Evolutionary conservation across 2,888 invertebrate species (phyloP).

Genomic region (Epinotia demarniana): DNA sequence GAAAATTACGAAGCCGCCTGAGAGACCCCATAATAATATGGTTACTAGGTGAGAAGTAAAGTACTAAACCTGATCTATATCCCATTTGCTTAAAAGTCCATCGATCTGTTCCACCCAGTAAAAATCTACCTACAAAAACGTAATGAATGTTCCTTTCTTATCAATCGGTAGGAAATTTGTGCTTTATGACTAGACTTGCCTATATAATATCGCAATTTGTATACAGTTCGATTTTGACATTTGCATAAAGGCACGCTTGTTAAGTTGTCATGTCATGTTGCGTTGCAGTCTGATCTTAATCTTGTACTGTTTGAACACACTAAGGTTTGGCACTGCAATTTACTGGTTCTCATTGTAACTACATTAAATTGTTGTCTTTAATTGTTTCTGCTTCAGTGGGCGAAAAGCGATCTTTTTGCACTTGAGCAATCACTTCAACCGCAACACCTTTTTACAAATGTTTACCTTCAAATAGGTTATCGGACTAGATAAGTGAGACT

Average conservation of each 20-base stretch:
- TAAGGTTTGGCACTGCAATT: not conserved
- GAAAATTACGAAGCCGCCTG: no score
- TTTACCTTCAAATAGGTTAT: slow-evolving; percentile 24
- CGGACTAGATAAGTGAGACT: not conserved
- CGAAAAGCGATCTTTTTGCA: slow-evolving; percentile 19
- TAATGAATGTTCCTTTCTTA: not conserved
- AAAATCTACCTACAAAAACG: no score
- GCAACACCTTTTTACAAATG: slow-evolving; percentile 6
- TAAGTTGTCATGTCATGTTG: slow-evolving; percentile 16
- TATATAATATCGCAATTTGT: slow-evolving; percentile 1
- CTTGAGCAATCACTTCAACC: slow-evolving; percentile 22
- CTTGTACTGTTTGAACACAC: not conserved
- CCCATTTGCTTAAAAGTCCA: no score
- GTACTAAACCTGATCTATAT: no score
- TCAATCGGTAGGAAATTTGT: not conserved
- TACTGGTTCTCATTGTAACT: not conserved
- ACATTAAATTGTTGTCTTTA: not conserved
- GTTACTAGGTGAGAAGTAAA: no score
- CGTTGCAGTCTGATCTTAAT: slow-evolving; percentile 8
- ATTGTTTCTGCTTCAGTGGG: slow-evolving; percentile 25
- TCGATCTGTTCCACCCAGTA: no score
- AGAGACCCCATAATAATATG: no score
- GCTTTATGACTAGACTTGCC: not conserved
- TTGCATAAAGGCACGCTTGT: slow-evolving; percentile 7
- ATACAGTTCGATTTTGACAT: slow-evolving; percentile 13